These are phyloP conservation scores for Cygnus atratus DNA, from an alignment of 2,113 vertebrate genomes.

Conservation along the genomic window DNA sequence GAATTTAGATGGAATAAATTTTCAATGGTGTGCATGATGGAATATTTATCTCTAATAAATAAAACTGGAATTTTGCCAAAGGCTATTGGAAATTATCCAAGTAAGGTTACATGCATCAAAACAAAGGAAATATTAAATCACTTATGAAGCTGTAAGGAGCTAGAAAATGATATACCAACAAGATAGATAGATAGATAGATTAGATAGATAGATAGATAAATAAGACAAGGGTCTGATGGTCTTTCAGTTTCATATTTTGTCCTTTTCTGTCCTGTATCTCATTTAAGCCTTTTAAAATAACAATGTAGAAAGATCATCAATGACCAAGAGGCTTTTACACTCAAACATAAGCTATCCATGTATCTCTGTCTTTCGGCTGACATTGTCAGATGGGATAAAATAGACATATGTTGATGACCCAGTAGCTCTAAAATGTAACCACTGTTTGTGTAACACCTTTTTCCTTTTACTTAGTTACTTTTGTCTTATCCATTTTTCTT, in stretches of 20 bases:
- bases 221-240: not conserved
- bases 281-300: not conserved
- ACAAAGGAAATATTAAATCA: constrained; percentile 35
- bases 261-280: not conserved
- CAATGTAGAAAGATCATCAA: not conserved
- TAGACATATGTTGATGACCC: not conserved
- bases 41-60: constrained; percentile 54
- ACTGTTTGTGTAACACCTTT: not conserved
- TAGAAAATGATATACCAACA: not conserved
- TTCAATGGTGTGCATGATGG: constrained; percentile 27
- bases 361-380: not conserved
- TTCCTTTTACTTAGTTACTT: not conserved
- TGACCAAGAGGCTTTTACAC: not conserved
- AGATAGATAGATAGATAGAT: no score
- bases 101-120: constrained; percentile 9
- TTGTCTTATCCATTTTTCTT: not conserved
- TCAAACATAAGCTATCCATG: not conserved
- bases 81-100: constrained; percentile 10
- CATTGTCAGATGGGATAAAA: not conserved
- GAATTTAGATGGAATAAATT: constrained; percentile 67
- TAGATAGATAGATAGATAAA: no score
- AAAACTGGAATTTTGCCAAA: constrained; percentile 37
- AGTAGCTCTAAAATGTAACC: not conserved
- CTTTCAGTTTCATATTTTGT: not conserved
- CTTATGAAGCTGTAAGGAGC: not conserved